Base-by-base conservation (phyloP, 2,113 vertebrate species). In the Accipiter virgatus region DNA sequence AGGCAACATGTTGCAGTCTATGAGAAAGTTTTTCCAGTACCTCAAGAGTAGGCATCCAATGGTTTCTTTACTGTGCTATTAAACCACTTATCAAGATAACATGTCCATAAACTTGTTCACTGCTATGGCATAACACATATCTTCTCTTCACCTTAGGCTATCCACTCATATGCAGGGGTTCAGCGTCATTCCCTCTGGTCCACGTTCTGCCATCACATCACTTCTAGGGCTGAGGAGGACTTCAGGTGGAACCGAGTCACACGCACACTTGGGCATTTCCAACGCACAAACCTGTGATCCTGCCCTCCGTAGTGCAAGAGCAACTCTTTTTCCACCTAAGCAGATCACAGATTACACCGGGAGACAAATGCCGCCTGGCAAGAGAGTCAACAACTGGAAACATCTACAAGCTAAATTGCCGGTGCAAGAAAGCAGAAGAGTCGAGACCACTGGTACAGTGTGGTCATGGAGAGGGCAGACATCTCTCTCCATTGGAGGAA, bases 1-100 rank as follows among this genome's bases (percentile, higher is more conserved):
- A 81, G 91, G 72, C 16, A 70, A 36, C 6, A 11, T 27, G 36
- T 6, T 81, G 14, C 43, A 94, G 50, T 18, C 40, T 58, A 77
- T 52, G 8, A 81, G 34, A 58, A 81, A 48, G 11, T 47, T 93
- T 88, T 95, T 75, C 43, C 61, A 93, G 23, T 72, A 71, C 40
- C 43, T 81, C 38, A 86, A 83, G 29, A 66, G 25, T 1, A 90
- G 52, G 48, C 40, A 90, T 90, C 85, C 6, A 5, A 47, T 55
- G 48, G 34, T 59, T 95, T 93, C 61, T 55, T 79, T 62, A 86
- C 22, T 50, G 20, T 50, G 47, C 29, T 88, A 47, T 79, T 96
- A 88, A 94, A 63, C 27, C 50, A 59, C 61, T 80, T 74, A 77
- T 66, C 67, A 83, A 81, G 23, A 90, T 40, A 85, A 50, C 16